Evolutionary conservation across 23 tunicate species (phyloP).

Genomic region (Styela plicata): DNA sequence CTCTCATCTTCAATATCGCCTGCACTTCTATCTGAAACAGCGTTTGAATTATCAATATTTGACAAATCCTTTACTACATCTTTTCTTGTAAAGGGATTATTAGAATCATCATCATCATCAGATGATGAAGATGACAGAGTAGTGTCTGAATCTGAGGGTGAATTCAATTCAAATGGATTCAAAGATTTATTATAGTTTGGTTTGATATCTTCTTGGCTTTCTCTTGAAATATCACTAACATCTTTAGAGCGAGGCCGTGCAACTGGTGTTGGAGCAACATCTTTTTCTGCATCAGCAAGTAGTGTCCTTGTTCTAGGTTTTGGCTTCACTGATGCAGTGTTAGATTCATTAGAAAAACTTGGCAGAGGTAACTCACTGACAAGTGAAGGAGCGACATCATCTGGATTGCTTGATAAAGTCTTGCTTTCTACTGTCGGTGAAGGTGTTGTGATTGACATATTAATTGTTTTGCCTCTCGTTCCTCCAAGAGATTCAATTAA

Average conservation of each 20-base stretch:
- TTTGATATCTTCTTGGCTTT: not conserved
- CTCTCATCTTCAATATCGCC: not conserved
- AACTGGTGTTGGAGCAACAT: constrained; percentile 5
- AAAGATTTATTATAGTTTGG: constrained; percentile 6
- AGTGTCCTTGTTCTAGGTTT: constrained; percentile 16
- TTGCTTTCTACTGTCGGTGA: not conserved
- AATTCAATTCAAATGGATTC: constrained; percentile 51
- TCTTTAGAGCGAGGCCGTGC: constrained; percentile 29
- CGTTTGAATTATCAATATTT: no score
- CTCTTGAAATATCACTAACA: not conserved
- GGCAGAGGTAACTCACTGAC: constrained; percentile 50
- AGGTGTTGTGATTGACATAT: not conserved
- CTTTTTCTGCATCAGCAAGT: not conserved
- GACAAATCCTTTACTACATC: no score
- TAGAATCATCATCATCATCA: constrained; percentile 24
- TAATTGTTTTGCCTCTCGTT: constrained; percentile 3
- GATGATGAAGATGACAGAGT: constrained; percentile 4
- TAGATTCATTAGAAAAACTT: not conserved
- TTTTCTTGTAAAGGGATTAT: not conserved
- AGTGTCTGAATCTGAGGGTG: constrained; percentile 9
- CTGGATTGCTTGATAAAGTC: not conserved
- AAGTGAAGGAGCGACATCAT: constrained; percentile 29
- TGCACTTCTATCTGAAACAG: not conserved
- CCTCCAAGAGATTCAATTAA: constrained; percentile 44
- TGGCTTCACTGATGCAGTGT: not conserved